Base-by-base conservation (phyloP, 2,888 invertebrate genomes). In the Tanytarsus gracilentus region DNA sequence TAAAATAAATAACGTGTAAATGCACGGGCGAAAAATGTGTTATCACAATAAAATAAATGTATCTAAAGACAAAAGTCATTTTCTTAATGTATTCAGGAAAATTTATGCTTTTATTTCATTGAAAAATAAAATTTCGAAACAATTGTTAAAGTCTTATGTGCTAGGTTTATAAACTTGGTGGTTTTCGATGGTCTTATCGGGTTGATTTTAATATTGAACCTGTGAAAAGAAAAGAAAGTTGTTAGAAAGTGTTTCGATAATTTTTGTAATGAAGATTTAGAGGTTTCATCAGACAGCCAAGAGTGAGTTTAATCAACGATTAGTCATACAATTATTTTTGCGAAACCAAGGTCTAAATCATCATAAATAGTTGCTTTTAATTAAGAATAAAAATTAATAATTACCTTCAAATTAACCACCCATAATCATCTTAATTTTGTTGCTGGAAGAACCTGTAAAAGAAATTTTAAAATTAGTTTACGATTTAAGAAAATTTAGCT, bases 261-360 rank as follows among this genome's bases (percentile, higher is more conserved):
- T n/a, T 7, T 36, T 36, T 6, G 14, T 9, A 9, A 14, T n/a
- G n/a, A n/a, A n/a, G n/a, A 3, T 11, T 8, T 4, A 8, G 33
- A 3, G 8, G 4, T 3, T 9, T 16, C 21, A 9, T 44, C 44
- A 44, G 44, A 44, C 44, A 44, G 44, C 44, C 44, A 44, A 44
- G 44, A 44, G 44, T 44, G 9, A 39, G 18, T 60, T 36, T 26
- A 60, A 60, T 60, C 60, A 60, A 25, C 14, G 60, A 21, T 5
- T 52, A 16, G 3, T 60, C 60, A 60, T 60, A 7, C 16, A 49
- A 58, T 30, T 50, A 48, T 27, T 27, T 14, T 60, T 50, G 49
- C 50, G 50, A 60, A 50, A 60, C 49, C 49, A 60, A 33, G 49
- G 49, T 36, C 29, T 40, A 27, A 23, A 60, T 60, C 60, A 60